Percentiles rank a stretch among this genome's conserved stretches.
phyloP scores from a whole-genome alignment of 1,140 invertebrate genomes.

The Nilaparvata lugens region DNA sequence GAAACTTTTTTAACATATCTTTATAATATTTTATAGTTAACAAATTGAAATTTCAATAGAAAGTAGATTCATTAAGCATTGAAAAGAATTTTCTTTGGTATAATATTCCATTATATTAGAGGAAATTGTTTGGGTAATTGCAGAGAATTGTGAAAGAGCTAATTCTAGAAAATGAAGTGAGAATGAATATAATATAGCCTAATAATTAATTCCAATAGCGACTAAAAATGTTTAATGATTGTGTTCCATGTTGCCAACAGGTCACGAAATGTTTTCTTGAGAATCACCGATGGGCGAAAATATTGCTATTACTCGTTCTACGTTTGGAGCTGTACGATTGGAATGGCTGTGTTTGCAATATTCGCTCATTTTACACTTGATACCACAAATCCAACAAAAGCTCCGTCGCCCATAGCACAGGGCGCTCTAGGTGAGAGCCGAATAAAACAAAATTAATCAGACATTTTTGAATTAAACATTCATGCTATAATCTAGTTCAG shows the following conservation, averaged over 20 bases:
- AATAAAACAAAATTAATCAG: not conserved
- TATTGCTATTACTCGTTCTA: conserved; percentile 77
- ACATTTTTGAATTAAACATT: too few relatives aligned
- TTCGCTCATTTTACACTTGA: conserved; percentile 75
- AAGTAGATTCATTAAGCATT: too few relatives aligned
- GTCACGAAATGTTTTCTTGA: conserved; percentile 69
- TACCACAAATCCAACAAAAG: conserved; percentile 36
- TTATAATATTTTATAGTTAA: too few relatives aligned
- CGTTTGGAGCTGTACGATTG: conserved; percentile 60
- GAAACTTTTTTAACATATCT: too few relatives aligned
- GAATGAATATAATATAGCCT: too few relatives aligned
- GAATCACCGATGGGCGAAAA: conserved; percentile 71
- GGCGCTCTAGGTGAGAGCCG: conserved; percentile 48
- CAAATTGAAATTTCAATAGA: too few relatives aligned
- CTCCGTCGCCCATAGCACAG: conserved; percentile 39
- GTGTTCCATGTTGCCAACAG: conserved; percentile 36
- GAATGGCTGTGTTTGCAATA: conserved; percentile 58
- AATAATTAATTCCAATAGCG: not conserved
- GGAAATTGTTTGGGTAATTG: too few relatives aligned
- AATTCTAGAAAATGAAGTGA: too few relatives aligned
- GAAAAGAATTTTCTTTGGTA: too few relatives aligned
- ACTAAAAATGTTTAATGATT: conserved; percentile 8
- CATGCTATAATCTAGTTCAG: too few relatives aligned
- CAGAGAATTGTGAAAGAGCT: too few relatives aligned
- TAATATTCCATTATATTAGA: too few relatives aligned